Percentiles rank a stretch among this genome's conserved stretches.
Conservation (phyloP, 2,113 vertebrate species). For the Ceuthmochares aereus region DNA sequence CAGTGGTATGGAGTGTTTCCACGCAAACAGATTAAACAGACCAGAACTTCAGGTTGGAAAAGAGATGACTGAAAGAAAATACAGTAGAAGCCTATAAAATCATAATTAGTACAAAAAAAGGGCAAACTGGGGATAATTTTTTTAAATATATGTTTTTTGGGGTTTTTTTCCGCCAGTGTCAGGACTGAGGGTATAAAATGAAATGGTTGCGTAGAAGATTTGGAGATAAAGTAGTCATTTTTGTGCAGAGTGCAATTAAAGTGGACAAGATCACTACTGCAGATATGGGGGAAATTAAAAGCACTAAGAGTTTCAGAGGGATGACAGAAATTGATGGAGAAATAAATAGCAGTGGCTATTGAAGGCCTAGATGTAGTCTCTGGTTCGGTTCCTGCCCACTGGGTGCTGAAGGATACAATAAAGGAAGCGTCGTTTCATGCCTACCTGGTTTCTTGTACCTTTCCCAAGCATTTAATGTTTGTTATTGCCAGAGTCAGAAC, state of each 20-base stretch:
- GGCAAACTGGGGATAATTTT: not conserved
- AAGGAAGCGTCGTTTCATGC: not conserved
- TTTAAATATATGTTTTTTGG: not conserved
- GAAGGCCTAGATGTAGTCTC: not conserved
- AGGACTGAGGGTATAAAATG: not conserved
- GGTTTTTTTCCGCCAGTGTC: not conserved
- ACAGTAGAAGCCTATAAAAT: not conserved
- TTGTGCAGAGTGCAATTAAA: not conserved
- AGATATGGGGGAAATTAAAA: not conserved
- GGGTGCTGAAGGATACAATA: not conserved
- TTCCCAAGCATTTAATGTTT: not conserved
- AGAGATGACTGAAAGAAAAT: not conserved
- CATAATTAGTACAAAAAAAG: not conserved
- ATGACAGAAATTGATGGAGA: not conserved
- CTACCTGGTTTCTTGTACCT: not conserved
- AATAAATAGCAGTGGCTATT: not conserved
- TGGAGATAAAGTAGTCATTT: not conserved
- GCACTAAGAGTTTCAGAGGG: not conserved
- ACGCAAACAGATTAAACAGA: not conserved
- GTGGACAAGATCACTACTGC: not conserved
- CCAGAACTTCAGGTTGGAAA: not conserved
- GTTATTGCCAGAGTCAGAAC: not conserved
- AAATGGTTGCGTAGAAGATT: not conserved
- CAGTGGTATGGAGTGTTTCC: not conserved
- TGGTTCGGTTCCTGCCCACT: not conserved